Evolutionary conservation across 37 sponge, comb jelly and placozoan species (phyloP), one percentile per base, ranked within the genome.

Genomic region (Petrosia ficiformis): DNA sequence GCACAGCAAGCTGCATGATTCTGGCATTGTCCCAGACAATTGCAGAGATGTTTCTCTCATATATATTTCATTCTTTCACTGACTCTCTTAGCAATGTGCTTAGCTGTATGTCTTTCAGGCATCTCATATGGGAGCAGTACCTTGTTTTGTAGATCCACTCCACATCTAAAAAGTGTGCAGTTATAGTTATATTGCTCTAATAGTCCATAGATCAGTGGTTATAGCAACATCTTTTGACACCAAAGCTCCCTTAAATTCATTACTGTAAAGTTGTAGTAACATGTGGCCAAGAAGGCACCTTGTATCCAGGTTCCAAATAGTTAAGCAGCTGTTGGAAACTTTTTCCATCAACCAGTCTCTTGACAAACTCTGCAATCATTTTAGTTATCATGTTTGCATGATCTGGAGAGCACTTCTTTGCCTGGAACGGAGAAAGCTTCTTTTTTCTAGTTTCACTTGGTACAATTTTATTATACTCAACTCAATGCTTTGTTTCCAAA

Each of bases 61-160:
- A 32, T 31, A 78, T 44, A 19, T 36, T 68, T 70, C 69, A 68
- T 25, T 78, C 69, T 16, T 42, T 35, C 33, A 65, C 57, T 26
- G 58, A 36, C 39, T 67, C 57, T 67, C 24, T 78, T 58, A 44
- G 79, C 31, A 26, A 78, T 78, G 37, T 78, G 10, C 39, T 31
- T 28, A 31, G 70, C 79, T 33, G 79, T 78, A 67, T 78, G 79
- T 22, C 58, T 39, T 39, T 78, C 79, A 52, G 69, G 37, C 69
- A 78, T 78, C 32, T 67, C 79, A 25, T 35, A 2, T 25, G 79
- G 67, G 19, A 68, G 79, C 39, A 78, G 37, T 39, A 78, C 70
- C 21, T 42, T 22, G 68, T 26, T 48, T 35, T 22, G 29, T 28
- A 78, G 32, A 68, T 78, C 79, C 68, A 78, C 35, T 8, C 4